Conservation (phyloP, 2,888 invertebrate genomes). For the Caenorhabditis sp. region DNA sequence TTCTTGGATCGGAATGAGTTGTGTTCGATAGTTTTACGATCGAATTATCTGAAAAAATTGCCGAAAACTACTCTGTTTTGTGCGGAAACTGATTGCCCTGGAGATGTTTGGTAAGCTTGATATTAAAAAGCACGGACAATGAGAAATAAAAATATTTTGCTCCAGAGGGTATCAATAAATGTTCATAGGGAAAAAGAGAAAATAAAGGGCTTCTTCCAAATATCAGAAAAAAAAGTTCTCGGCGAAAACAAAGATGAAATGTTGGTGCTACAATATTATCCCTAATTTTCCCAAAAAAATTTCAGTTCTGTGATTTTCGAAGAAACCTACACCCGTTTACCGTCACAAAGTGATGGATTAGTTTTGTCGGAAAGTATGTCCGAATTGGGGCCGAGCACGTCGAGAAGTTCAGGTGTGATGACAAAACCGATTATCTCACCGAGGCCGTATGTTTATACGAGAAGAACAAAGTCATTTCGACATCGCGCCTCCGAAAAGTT, state of each 20-base stretch:
- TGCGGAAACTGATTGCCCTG: conserved; percentile 41
- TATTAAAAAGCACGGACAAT: background rate
- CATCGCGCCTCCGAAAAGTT: conserved; percentile 9
- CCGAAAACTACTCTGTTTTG: conserved; percentile 37
- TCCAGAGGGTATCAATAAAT: no score
- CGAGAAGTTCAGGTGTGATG: background rate
- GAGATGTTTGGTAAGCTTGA: conserved; percentile 34
- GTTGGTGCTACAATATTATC: no score
- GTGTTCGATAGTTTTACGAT: conserved; percentile 13
- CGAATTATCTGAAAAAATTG: conserved; percentile 39
- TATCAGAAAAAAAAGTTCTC: no score
- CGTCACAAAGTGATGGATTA: no score
- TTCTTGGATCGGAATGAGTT: conserved; percentile 8
- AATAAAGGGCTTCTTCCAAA: no score
- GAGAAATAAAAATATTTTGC: background rate
- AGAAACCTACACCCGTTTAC: no score
- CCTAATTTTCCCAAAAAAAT: no score
- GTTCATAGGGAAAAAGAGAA: no score
- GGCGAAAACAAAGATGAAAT: no score
- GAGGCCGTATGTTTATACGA: background rate
- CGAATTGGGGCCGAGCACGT: background rate
- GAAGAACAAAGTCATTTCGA: conserved; percentile 26
- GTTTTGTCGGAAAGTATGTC: no score
- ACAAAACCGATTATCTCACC: background rate
- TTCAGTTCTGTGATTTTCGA: conserved; percentile 53